phyloP scores from a whole-genome alignment of 2,113 vertebrate species.

The Murina feae region DNA sequence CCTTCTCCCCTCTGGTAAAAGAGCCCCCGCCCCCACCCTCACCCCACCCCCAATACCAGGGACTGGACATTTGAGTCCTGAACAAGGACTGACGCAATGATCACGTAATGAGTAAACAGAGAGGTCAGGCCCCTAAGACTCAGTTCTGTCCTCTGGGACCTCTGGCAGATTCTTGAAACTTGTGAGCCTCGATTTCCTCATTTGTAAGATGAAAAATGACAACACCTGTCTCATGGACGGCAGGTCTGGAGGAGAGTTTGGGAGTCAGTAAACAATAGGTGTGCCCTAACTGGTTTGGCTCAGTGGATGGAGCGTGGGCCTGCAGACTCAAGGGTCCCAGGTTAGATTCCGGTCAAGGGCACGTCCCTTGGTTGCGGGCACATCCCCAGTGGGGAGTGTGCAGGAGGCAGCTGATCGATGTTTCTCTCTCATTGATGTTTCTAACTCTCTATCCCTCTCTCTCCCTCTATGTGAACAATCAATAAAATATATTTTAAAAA shows the following conservation, averaged over 20 bases:
- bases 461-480: no score
- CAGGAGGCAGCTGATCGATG: no score
- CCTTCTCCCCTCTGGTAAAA: not conserved
- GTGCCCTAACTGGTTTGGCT: no score
- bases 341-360: no score
- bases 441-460: no score
- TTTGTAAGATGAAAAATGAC: not conserved
- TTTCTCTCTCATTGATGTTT: no score
- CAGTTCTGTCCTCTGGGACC: not conserved
- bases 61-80: not conserved
- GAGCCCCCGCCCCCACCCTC: not conserved
- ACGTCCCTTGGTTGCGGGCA: no score
- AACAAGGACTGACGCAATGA: not conserved
- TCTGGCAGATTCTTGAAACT: not conserved
- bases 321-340: no score
- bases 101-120: not conserved
- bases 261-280: accelerated
- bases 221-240: not conserved
- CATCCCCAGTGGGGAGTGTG: no score
- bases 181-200: not conserved
- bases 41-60: not conserved
- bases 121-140: not conserved
- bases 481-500: no score
- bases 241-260: not conserved
- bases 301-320: no score